Base-by-base conservation (phyloP, 2,888 invertebrate species). In the Celastrina argiolus region DNA sequence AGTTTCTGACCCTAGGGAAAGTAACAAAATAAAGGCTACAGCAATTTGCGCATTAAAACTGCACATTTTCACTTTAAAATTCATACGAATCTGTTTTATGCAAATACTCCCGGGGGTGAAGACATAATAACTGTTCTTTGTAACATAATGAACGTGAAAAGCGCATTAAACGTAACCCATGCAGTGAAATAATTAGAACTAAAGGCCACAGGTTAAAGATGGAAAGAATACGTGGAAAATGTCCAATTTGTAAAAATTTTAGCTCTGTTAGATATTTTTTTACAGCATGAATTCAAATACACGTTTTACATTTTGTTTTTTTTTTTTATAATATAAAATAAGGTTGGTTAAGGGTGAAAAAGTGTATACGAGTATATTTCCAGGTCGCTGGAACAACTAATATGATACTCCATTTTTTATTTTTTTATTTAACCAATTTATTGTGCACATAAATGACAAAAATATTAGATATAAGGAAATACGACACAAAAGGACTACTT, bases 81-180 rank as follows among this genome's bases (percentile, higher is more conserved):
- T 61, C 61, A 39, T 61, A 36, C 36, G 36, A 61, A 61, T 61
- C 61, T 39, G 34, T 61, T 61, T 39, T 61, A 61, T 61, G 61
- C 12, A 22, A 61, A 61, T 36, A 39, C 10, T 39, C 61, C 22
- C 39, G 22, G 61, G 61, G 14, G 61, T 36, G 14, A 22, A 39
- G 61, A 36, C 22, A 61, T 61, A 36, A 39, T 36, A 36, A 34
- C 18, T 39, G 61, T 61, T 65, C 41, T 58, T 58, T 58, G 56
- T 56, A 26, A 58, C 56, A 65, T 65, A 58, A 65, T 65, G 65
- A 65, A 65, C 58, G 65, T 26, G 58, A 42, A 59, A 45, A 67
- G 64, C 45, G 58, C 66, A 68, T 69, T 70, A 69, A 68, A 67
- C 69, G 65, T 68, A 68, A 45, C 42, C 34, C 28, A 64, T 28